Percentiles rank a stretch among this genome's conserved stretches.
Conservation (phyloP, 2,797 vertebrate genomes). For the Loriculus beryllinus region DNA sequence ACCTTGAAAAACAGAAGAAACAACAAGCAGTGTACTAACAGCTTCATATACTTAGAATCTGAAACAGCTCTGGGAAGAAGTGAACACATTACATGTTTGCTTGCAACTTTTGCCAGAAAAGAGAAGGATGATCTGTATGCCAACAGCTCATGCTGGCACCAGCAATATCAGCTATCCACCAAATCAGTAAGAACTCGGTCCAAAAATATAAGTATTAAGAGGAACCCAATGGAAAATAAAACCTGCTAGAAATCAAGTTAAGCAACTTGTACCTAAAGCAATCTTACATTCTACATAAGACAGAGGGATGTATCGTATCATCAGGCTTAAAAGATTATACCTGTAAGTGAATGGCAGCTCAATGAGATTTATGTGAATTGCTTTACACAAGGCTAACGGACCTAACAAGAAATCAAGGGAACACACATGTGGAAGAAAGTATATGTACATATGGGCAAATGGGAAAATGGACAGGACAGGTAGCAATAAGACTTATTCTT, state of each 20-base stretch:
- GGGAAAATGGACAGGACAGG: fast-evolving
- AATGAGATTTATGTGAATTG: neutral
- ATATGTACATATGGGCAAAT: fast-evolving
- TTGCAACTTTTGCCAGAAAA: neutral
- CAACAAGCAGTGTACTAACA: neutral
- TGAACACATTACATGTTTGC: neutral
- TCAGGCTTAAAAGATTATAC: neutral
- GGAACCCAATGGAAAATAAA: neutral
- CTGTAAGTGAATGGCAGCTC: neutral
- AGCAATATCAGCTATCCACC: neutral
- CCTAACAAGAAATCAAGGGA: neutral
- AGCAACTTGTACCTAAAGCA: neutral
- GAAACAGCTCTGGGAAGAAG: neutral
- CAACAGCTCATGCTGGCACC: neutral
- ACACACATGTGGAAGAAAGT: neutral
- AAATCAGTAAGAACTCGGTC: neutral
- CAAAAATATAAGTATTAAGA: neutral
- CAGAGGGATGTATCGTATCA: neutral
- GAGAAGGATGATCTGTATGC: neutral
- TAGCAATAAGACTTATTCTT: neutral
- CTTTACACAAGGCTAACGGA: neutral
- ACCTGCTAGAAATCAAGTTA: neutral
- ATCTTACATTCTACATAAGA: neutral
- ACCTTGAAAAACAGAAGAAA: neutral
- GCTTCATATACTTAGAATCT: neutral